These are phyloP conservation scores for Laothoe populi DNA, from an alignment of 2,888 invertebrate species.

Conservation along the genomic window DNA sequence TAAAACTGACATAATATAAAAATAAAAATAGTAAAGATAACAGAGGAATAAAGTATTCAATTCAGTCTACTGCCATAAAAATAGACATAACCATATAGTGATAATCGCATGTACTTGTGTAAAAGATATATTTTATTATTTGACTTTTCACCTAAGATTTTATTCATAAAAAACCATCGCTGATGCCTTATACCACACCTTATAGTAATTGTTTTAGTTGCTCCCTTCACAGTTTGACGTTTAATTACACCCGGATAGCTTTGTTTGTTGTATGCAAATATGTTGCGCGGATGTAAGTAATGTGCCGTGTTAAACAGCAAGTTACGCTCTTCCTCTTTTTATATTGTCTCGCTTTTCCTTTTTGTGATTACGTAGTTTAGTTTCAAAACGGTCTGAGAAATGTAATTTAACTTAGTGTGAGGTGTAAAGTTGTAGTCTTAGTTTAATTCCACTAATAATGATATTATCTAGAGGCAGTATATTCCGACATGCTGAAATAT, in stretches of 20 bases:
- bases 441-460: too few species aligned
- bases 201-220: slow-evolving; percentile 62
- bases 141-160: background rate
- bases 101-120: too few species aligned
- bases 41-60: too few species aligned
- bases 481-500: too few species aligned
- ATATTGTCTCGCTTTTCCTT: slow-evolving; percentile 11
- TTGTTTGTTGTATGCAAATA: slow-evolving; percentile 62
- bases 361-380: background rate
- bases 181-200: slow-evolving; percentile 35
- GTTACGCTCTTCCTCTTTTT: slow-evolving; percentile 30
- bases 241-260: slow-evolving; percentile 60
- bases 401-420: background rate
- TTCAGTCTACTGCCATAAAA: too few species aligned
- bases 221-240: slow-evolving; percentile 59
- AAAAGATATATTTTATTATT: too few species aligned
- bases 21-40: too few species aligned
- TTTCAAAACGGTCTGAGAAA: background rate
- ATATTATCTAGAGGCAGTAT: too few species aligned
- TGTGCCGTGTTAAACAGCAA: slow-evolving; percentile 29
- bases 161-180: slow-evolving; percentile 24
- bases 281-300: slow-evolving; percentile 45
- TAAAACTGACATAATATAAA: too few species aligned
- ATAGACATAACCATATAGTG: too few species aligned
- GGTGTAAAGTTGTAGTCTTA: too few species aligned